phyloP scores from a whole-genome alignment of 2,113 vertebrate genomes.

The Euleptes europaea region DNA sequence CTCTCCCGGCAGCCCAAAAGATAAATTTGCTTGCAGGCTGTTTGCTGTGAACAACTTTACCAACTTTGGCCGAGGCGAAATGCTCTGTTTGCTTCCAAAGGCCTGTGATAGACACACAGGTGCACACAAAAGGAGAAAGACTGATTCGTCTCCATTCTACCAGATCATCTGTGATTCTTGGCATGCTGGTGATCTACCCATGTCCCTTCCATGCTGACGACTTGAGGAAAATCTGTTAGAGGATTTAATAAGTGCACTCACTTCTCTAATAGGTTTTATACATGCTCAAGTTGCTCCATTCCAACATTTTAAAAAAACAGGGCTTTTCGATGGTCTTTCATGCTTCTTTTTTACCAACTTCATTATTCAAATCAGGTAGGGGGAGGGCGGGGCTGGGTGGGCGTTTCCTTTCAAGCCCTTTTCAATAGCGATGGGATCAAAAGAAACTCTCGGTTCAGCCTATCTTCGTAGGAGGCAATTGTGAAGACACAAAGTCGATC shows the following conservation, averaged over 20 bases:
- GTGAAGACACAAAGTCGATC: not conserved
- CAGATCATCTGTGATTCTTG: constrained; percentile 47
- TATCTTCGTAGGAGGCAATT: constrained; percentile 18
- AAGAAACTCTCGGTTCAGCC: constrained; percentile 31
- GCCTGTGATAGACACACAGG: not conserved
- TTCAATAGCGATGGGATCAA: constrained; percentile 36
- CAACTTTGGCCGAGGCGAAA: too few relatives aligned
- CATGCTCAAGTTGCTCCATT: constrained; percentile 16
- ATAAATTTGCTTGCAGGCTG: rapidly evolving
- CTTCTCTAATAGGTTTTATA: constrained; percentile 49
- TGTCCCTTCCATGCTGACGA: constrained; percentile 44
- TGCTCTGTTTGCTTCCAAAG: rapidly evolving
- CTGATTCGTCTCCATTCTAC: constrained; percentile 28
- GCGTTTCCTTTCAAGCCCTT: constrained; percentile 44
- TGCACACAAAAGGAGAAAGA: not conserved
- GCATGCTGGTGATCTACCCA: constrained; percentile 9
- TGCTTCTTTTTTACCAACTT: constrained; percentile 60
- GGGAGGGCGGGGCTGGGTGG: constrained; percentile 28
- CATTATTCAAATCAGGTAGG: constrained; percentile 61
- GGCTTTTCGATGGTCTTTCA: constrained; percentile 20
- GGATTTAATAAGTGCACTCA: constrained; percentile 35
- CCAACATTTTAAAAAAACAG: constrained; percentile 45
- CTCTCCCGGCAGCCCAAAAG: not conserved
- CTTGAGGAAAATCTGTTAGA: constrained; percentile 50
- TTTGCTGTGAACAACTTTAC: not conserved